These are phyloP conservation scores for Tiaroga cobitis DNA, from an alignment of 2,797 vertebrate genomes.

Conservation along the genomic window DNA sequence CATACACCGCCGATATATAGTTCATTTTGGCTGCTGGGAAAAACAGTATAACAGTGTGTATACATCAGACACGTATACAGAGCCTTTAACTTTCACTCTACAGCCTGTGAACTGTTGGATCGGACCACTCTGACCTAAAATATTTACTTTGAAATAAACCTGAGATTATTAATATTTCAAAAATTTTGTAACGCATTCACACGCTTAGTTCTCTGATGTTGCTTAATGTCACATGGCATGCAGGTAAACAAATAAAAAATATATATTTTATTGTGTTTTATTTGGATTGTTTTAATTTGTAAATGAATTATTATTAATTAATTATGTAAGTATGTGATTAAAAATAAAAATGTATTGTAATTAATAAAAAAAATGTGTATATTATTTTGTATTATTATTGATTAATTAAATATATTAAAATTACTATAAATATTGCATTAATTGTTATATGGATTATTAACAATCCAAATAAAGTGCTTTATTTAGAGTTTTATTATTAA, in stretches of 20 bases:
- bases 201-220: neutral
- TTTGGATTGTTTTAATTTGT: neutral
- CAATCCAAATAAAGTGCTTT: neutral
- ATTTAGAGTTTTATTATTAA: neutral
- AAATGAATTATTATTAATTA: neutral
- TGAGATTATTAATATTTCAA: neutral
- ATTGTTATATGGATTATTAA: neutral
- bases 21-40: neutral
- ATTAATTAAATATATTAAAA: no score
- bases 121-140: neutral
- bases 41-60: neutral
- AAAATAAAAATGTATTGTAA: neutral
- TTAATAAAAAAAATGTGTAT: no score
- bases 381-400: neutral
- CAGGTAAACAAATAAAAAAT: neutral
- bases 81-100: neutral
- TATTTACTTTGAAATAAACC: neutral
- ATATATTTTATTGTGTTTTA: neutral
- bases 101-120: neutral
- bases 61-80: neutral
- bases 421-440: neutral
- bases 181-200: neutral
- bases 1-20: no score
- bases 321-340: neutral
- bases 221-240: neutral